Evolutionary conservation across 2,888 invertebrate species (phyloP).

Genomic region (Drosophila nr. medialis): DNA sequence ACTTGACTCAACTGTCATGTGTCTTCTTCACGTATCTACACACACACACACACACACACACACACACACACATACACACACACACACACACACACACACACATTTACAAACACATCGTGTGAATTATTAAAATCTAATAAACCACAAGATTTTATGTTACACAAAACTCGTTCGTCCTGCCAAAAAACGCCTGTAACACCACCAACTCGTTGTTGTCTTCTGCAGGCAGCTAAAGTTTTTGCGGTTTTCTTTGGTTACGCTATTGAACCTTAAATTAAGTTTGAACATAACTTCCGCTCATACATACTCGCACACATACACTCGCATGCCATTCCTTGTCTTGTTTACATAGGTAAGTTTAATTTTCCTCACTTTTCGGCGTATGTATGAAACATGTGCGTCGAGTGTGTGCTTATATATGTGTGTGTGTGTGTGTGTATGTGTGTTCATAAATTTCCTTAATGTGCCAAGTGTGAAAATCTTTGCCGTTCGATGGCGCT

Average conservation of each 20-base stretch:
- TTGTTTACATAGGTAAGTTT: conserved; percentile 82
- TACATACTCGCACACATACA: conserved; percentile 32
- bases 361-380: conserved; percentile 80
- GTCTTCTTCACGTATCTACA: conserved; percentile 63
- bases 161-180: conserved; percentile 73
- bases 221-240: conserved; percentile 72
- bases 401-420: conserved; percentile 28
- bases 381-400: conserved; percentile 70
- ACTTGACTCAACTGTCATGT: conserved; percentile 62
- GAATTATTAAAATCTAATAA: conserved; percentile 84
- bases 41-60: too few relatives aligned
- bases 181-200: conserved; percentile 12
- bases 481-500: conserved; percentile 83
- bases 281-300: conserved; percentile 80
- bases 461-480: conserved; percentile 82
- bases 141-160: conserved; percentile 83
- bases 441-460: conserved; percentile 76
- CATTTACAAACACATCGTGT: conserved; percentile 65
- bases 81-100: conserved; percentile 18
- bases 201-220: conserved; percentile 21
- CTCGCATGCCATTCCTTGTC: conserved; percentile 52
- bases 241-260: conserved; percentile 81
- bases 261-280: conserved; percentile 84
- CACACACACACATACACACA: conserved; percentile 9
- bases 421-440: conserved; percentile 34